Conservation (phyloP, 2,888 invertebrate genomes). For the Cabera pusaria region DNA sequence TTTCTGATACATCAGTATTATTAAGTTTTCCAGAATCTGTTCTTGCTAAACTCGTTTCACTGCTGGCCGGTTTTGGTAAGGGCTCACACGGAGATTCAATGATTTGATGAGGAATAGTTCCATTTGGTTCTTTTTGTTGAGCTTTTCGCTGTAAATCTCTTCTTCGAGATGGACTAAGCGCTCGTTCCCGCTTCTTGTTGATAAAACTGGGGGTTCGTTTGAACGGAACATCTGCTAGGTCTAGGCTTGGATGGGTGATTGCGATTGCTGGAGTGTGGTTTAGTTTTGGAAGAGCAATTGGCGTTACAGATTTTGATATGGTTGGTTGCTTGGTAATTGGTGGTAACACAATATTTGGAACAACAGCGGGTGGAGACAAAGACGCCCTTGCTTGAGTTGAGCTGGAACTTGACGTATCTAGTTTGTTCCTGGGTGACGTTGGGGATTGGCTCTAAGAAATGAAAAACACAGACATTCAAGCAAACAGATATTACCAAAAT, state of each 20-base stretch:
- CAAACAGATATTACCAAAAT: neutral
- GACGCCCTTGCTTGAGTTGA: conserved; percentile 63
- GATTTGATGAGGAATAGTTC: conserved; percentile 64
- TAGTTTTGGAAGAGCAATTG: conserved; percentile 54
- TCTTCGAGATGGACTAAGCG: conserved; percentile 77
- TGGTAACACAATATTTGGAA: conserved; percentile 66
- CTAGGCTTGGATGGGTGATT: conserved; percentile 81
- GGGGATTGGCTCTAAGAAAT: conserved; percentile 75
- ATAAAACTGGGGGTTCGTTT: conserved; percentile 78
- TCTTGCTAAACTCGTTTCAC: conserved; percentile 83
- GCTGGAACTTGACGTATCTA: conserved; percentile 68
- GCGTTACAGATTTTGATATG: conserved; percentile 60
- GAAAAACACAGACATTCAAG: conserved; percentile 17
- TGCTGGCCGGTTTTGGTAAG: conserved; percentile 60
- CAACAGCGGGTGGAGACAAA: conserved; percentile 74
- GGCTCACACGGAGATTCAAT: conserved; percentile 64
- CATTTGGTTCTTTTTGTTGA: conserved; percentile 70
- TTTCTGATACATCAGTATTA: conserved; percentile 92
- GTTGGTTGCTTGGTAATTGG: conserved; percentile 78
- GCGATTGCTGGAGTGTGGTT: conserved; percentile 82
- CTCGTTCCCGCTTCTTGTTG: conserved; percentile 78
- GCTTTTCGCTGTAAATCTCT: conserved; percentile 71
- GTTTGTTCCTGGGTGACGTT: conserved; percentile 77
- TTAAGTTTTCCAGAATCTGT: conserved; percentile 89
- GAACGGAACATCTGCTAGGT: conserved; percentile 73